These are phyloP conservation scores for Pomatostomus ruficeps DNA, from an alignment of 2,113 vertebrate genomes.

Conservation along the genomic window DNA sequence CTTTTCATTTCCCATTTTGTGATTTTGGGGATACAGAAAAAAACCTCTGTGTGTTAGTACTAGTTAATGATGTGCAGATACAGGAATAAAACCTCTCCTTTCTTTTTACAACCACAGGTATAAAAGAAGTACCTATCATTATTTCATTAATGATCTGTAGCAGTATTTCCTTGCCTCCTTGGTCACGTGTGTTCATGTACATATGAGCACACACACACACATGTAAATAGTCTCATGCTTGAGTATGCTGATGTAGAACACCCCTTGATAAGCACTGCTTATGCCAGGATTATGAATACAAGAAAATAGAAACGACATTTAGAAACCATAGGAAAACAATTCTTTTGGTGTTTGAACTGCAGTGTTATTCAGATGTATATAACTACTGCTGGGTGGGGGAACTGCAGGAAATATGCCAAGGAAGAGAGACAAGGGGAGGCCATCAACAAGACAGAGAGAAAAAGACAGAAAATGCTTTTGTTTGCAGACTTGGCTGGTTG, in stretches of 20 bases:
- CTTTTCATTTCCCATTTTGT: conserved; percentile 13
- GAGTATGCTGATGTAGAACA: not conserved
- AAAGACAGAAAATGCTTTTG: conserved; percentile 45
- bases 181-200: not conserved
- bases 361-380: conserved; percentile 21
- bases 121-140: not conserved
- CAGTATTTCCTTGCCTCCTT: not conserved
- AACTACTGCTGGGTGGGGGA: conserved; percentile 1
- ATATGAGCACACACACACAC: not conserved
- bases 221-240: accelerated
- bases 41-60: not conserved
- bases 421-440: conserved; percentile 5
- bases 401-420: conserved; percentile 28
- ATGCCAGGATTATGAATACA: not conserved
- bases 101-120: not conserved
- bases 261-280: not conserved
- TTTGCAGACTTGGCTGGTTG: conserved; percentile 47
- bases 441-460: conserved; percentile 20
- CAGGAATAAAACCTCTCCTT: not conserved
- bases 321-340: conserved; percentile 31
- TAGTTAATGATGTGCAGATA: not conserved
- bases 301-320: conserved; percentile 14
- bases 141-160: not conserved
- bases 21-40: not conserved
- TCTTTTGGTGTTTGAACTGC: conserved; percentile 21